Conservation (phyloP, 2,888 invertebrate species). For the Pomacea canaliculata region DNA sequence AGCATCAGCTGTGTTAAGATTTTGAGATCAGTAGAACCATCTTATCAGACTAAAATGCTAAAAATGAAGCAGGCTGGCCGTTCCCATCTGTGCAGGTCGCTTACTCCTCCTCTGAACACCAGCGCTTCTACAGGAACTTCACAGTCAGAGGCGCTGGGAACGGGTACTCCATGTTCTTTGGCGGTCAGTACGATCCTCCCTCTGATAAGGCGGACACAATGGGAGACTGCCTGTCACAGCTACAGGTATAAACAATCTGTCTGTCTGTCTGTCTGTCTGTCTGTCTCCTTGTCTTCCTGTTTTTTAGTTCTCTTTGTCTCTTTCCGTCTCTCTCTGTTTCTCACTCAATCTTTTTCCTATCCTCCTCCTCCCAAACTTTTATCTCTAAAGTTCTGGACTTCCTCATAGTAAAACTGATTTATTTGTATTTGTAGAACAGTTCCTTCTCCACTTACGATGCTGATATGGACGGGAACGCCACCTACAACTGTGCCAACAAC, state of each 20-base stretch:
- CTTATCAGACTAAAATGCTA: no score
- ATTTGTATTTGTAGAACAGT: not conserved
- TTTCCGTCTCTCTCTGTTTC: no score
- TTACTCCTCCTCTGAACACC: conserved; percentile 4
- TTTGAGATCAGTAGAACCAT: no score
- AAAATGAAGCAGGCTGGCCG: no score
- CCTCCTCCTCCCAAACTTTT: no score
- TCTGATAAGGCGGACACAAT: not conserved
- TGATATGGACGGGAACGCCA: conserved; percentile 18
- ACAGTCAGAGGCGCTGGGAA: conserved; percentile 4
- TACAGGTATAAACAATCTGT: not conserved
- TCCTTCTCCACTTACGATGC: conserved; percentile 11
- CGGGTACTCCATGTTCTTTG: conserved; percentile 22
- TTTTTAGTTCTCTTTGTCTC: no score
- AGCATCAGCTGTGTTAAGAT: no score
- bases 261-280: no score
- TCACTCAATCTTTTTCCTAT: no score
- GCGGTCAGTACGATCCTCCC: not conserved
- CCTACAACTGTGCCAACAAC: conserved; percentile 12
- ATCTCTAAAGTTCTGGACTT: no score
- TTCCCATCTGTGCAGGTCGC: conserved; percentile 6
- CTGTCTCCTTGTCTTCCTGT: no score
- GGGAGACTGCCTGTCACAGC: conserved; percentile 15
- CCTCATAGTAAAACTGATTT: no score
- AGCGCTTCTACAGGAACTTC: conserved; percentile 14